Conservation (phyloP, 2,113 vertebrate genomes). For the Melanerpes aurifrons region DNA sequence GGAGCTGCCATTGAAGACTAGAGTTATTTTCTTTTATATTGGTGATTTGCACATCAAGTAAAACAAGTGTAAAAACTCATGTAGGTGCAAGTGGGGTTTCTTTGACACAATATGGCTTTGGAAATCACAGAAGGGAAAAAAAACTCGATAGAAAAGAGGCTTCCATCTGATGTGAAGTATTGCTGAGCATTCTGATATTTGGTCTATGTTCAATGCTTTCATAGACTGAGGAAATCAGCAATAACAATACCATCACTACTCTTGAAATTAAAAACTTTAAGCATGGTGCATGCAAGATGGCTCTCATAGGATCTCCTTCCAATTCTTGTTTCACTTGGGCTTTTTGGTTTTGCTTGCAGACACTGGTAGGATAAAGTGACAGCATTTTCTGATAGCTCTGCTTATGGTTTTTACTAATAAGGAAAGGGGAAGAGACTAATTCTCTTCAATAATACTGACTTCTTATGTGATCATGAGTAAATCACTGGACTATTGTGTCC, state of each 20-base stretch:
- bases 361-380: background rate
- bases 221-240: background rate
- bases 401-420: conserved; percentile 25
- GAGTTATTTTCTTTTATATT: background rate
- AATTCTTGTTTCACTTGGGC: background rate
- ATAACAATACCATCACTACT: rapidly evolving
- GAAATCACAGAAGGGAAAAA: background rate
- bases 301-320: background rate
- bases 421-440: conserved; percentile 9
- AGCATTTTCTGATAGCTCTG: background rate
- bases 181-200: background rate
- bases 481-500: background rate
- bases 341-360: background rate
- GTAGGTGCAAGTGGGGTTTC: background rate
- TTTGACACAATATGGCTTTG: background rate
- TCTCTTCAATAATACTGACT: conserved; percentile 40
- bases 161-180: background rate
- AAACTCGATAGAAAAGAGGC: background rate
- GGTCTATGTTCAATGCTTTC: background rate
- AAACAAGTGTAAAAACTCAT: background rate
- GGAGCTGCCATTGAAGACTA: background rate
- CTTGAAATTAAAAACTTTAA: background rate
- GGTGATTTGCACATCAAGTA: background rate
- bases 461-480: background rate
- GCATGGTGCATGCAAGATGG: background rate